Evolutionary conservation across 2,113 vertebrate species (phyloP), one percentile per base, ranked within the genome.

Genomic region (Serilophus lunatus): DNA sequence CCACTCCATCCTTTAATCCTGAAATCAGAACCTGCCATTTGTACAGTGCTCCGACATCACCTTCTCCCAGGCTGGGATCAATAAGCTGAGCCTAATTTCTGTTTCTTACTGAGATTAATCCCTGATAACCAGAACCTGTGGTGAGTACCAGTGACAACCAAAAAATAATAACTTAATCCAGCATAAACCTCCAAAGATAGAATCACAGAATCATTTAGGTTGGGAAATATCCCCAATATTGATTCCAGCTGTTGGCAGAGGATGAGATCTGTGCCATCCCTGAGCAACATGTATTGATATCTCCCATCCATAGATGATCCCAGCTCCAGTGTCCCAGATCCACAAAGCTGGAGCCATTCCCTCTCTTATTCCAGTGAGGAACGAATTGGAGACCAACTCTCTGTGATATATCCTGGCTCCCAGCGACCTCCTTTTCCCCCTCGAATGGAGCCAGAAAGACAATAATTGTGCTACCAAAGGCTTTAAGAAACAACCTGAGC

Each of bases 201-300:
- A 42, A 61, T 40, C 40, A 6, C 47, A 47, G 29, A n/a, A 31
- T 36, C 31, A 28, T 16, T 24, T 13, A 6, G 8, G 25, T 2
- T 33, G 35, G 38, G 49, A 77, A 33, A 76, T 4, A 13, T 22
- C 25, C 56, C 35, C 9, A 9, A 40, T 19, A 47, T 2, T 49
- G 49, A 42, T 13, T 12, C 20, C 59, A 64, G 61, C 6, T 42
- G 38, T 42, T 42, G 17, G 44, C 44, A 53, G 49, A 3, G 64
- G 23, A 33, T 4, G 23, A 36, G 19, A 63, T 23, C 16, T 15
- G 24, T 33, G 42, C 53, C 38, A 47, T 15, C 24, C 70, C 54
- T 51, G 33, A 35, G 25, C 53, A 77, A 49, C 20, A 12, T 0
- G 1, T 4, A 3, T 7, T 12, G 29, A 8, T 6, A 6, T 19